phyloP scores from a whole-genome alignment of 2,888 invertebrate genomes.

The Acleris literana region DNA sequence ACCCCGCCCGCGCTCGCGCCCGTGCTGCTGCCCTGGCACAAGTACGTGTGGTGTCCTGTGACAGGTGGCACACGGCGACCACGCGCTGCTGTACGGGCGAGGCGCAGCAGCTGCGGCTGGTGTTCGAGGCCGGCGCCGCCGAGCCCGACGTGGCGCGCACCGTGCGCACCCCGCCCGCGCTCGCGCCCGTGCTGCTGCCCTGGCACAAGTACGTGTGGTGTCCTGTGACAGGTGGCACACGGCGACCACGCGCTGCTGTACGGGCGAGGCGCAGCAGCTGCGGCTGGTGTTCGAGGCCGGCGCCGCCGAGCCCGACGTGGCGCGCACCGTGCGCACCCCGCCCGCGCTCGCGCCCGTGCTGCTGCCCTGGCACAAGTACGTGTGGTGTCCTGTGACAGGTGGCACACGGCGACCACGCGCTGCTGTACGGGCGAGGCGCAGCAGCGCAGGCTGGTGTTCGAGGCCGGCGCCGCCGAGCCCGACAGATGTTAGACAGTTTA shows the following conservation, averaged over 20 bases:
- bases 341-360: constrained; percentile 53
- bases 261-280: too few relatives aligned
- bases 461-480: constrained; percentile 7
- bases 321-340: constrained; percentile 41
- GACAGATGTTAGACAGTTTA: too few relatives aligned
- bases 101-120: constrained; percentile 44
- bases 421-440: too few relatives aligned
- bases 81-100: too few relatives aligned
- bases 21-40: constrained; percentile 46
- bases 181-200: constrained; percentile 41
- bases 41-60: constrained; percentile 37
- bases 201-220: too few relatives aligned
- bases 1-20: constrained; percentile 52
- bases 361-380: too few relatives aligned
- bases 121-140: constrained; percentile 45
- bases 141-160: constrained; percentile 24
- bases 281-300: constrained; percentile 52
- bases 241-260: too few relatives aligned
- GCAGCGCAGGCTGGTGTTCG: too few relatives aligned
- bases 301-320: constrained; percentile 5
- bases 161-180: constrained; percentile 47
- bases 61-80: constrained; percentile 45
- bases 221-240: too few relatives aligned
- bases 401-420: too few relatives aligned
- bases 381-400: too few relatives aligned